Conservation (phyloP, 2,797 vertebrate species). For the Gambusia yucatana region DNA sequence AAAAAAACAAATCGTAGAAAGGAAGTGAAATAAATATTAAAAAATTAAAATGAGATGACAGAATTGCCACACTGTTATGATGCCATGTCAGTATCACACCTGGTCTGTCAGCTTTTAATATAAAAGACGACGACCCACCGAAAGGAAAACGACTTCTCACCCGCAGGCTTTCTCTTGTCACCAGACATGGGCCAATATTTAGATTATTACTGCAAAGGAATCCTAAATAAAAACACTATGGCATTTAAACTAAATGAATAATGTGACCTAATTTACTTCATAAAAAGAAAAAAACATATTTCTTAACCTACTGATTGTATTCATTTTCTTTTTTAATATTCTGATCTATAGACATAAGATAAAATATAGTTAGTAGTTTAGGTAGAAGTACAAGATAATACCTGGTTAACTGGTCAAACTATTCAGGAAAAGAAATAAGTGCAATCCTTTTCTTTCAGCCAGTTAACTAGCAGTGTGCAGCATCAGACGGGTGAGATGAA, state of each 20-base stretch:
- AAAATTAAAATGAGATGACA: conserved; percentile 42
- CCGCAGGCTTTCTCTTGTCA: background rate
- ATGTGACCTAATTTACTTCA: background rate
- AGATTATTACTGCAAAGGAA: background rate
- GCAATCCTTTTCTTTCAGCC: background rate
- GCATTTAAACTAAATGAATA: background rate
- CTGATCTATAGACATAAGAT: background rate
- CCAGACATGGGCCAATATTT: background rate
- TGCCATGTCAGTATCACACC: conserved; percentile 21
- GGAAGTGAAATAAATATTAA: conserved; percentile 34
- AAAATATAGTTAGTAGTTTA: background rate
- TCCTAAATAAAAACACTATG: background rate
- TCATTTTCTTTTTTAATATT: background rate
- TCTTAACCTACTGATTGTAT: background rate
- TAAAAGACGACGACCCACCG: conserved; percentile 59
- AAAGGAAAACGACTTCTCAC: conserved; percentile 13
- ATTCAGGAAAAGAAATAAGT: background rate
- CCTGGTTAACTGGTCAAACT: background rate
- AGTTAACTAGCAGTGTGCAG: background rate
- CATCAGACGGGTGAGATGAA: background rate
- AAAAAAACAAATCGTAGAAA: conserved; percentile 34
- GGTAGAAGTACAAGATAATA: background rate
- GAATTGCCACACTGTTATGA: conserved; percentile 16
- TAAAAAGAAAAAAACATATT: background rate
- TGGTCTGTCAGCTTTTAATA: conserved; percentile 69